Percentiles rank a stretch among this genome's conserved stretches.
Evolutionary conservation across 2,888 invertebrate genomes (phyloP).

Genomic region (Tetrapedia diversipes): DNA sequence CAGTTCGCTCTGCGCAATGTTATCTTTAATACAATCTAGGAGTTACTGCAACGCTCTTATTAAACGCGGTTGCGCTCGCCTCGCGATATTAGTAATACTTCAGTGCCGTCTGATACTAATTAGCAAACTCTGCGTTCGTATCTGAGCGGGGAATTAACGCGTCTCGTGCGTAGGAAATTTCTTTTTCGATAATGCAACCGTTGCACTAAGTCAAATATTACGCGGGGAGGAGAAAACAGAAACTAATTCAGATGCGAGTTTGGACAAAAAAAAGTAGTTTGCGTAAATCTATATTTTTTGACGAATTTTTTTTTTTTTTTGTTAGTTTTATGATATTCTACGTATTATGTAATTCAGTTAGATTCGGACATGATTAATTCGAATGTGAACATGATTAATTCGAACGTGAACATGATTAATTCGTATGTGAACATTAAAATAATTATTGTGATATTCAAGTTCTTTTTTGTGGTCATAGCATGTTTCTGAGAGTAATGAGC

Average conservation of each 20-base stretch:
- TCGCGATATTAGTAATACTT: constrained; percentile 33
- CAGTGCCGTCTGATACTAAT: constrained; percentile 37
- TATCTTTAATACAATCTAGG: constrained; percentile 20
- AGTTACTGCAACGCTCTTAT: constrained; percentile 34
- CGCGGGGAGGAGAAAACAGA: neutral
- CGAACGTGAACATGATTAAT: no score
- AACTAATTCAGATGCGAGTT: neutral
- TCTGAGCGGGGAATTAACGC: constrained; percentile 18
- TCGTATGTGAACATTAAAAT: no score
- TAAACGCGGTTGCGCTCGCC: constrained; percentile 24
- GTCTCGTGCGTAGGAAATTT: constrained; percentile 18
- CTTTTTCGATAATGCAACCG: neutral
- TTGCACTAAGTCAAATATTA: neutral
- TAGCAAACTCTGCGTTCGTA: constrained; percentile 24
- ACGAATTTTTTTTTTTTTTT: no score
- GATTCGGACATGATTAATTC: no score
- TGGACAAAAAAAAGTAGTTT: no score
- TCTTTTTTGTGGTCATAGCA: no score
- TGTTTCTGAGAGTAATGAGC: no score
- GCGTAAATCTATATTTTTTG: no score
- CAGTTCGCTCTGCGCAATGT: neutral
- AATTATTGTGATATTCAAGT: no score
- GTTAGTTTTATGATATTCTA: no score
- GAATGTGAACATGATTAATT: no score
- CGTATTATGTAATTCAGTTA: no score